phyloP scores from a whole-genome alignment of 1,140 invertebrate genomes.

The Orussus abietinus region DNA sequence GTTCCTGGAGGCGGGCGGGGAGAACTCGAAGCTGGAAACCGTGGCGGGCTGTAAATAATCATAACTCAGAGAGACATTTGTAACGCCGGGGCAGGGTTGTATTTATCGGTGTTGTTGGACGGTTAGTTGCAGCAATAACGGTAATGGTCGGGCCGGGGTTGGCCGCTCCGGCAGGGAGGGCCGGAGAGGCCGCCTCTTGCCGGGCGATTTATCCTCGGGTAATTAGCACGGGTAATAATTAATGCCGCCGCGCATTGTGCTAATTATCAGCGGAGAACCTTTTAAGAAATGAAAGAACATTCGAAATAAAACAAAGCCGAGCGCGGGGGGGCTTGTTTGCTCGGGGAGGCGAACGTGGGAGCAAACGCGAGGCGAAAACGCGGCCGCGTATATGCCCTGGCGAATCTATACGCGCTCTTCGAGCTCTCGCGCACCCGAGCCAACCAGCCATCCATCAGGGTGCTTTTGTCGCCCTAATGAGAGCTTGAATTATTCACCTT shows the following conservation, averaged over 20 bases:
- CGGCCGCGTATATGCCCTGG: slow-evolving; percentile 7
- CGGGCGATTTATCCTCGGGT: slow-evolving; percentile 53
- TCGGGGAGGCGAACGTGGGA: too few species aligned
- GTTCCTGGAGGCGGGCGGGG: too few species aligned
- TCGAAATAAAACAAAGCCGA: slow-evolving; percentile 50
- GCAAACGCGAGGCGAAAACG: slow-evolving; percentile 2
- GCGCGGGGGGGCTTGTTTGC: slow-evolving; percentile 19
- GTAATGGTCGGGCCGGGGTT: slow-evolving; percentile 45
- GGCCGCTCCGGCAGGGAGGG: slow-evolving; percentile 54
- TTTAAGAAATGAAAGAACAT: slow-evolving; percentile 61
- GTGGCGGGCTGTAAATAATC: slow-evolving; percentile 45
- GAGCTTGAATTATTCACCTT: slow-evolving; percentile 55
- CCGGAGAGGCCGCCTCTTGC: slow-evolving; percentile 27
- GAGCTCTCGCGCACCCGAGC: slow-evolving; percentile 16
- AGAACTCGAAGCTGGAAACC: too few species aligned
- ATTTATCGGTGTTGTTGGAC: slow-evolving; percentile 54
- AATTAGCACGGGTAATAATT: slow-evolving; percentile 56
- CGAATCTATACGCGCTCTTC: background rate
- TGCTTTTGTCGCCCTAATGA: slow-evolving; percentile 58
- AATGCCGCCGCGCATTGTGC: slow-evolving; percentile 55
- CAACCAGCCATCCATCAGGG: slow-evolving; percentile 54
- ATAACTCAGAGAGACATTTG: slow-evolving; percentile 48
- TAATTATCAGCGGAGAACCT: slow-evolving; percentile 56
- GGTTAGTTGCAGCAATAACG: slow-evolving; percentile 53
- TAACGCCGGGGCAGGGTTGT: slow-evolving; percentile 38